These are phyloP conservation scores for Sphaerophoria rueppellii DNA, from an alignment of 2,888 invertebrate species.

Conservation along the genomic window DNA sequence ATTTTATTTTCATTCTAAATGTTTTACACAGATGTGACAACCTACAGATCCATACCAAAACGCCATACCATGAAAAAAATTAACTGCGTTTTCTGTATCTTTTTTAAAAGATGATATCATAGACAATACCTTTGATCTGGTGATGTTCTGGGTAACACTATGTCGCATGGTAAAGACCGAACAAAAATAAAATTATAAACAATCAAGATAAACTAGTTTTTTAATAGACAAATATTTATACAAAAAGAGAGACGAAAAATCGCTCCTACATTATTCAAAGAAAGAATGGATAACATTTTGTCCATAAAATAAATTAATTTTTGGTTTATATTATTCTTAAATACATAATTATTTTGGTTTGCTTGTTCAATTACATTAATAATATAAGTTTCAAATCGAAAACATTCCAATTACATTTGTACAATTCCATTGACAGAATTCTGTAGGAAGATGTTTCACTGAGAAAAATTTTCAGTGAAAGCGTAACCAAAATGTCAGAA, in stretches of 20 bases:
- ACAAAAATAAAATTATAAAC: neutral
- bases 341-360: neutral
- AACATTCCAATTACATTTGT: too few relatives aligned
- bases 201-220: constrained; percentile 37
- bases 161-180: neutral
- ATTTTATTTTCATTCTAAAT: constrained; percentile 3
- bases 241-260: constrained; percentile 9
- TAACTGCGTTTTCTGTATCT: constrained; percentile 36
- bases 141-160: constrained; percentile 3
- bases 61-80: neutral
- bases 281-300: constrained; percentile 5
- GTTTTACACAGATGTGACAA: neutral
- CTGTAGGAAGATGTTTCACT: too few relatives aligned
- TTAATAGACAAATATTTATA: constrained; percentile 10
- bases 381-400: neutral
- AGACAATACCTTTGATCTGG: constrained; percentile 29
- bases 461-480: too few relatives aligned
- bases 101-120: constrained; percentile 68
- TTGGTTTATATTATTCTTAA: neutral
- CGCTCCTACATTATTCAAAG: constrained; percentile 1
- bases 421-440: too few relatives aligned
- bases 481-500: too few relatives aligned
- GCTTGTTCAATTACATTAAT: constrained; percentile 5
- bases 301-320: constrained; percentile 24
- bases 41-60: neutral